Evolutionary conservation across 2,797 vertebrate genomes (phyloP).

Genomic region (Trachops cirrhosus): DNA sequence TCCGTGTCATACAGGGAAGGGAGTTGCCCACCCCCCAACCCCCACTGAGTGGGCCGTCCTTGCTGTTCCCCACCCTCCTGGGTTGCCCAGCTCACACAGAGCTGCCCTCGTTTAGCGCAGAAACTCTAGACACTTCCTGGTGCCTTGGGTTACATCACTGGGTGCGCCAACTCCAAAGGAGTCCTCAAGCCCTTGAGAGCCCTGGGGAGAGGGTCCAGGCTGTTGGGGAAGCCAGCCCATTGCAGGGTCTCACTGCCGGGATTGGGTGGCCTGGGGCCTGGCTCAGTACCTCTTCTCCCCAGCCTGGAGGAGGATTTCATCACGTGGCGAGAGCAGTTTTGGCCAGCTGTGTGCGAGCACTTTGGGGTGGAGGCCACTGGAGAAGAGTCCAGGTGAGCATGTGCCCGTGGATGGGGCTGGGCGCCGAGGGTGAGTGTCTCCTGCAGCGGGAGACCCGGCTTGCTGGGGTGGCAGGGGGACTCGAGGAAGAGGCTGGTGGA

Average conservation of each 20-base stretch:
- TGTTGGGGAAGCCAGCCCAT: background rate
- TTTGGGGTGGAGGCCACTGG: slow-evolving; percentile 97
- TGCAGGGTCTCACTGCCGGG: background rate
- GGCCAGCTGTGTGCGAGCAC: slow-evolving; percentile 97
- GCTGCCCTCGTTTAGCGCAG: rapidly evolving
- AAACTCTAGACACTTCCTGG: background rate
- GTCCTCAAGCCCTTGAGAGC: too few species aligned
- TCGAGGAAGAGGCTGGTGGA: background rate
- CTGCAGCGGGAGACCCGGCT: background rate
- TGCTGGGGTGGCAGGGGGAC: background rate
- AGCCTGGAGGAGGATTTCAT: slow-evolving; percentile 98
- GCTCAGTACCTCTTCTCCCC: background rate
- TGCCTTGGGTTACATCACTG: background rate
- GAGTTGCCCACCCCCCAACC: rapidly evolving
- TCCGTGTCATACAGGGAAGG: background rate
- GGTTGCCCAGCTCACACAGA: background rate
- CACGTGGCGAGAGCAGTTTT: slow-evolving; percentile 99
- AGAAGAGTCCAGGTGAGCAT: slow-evolving; percentile 93
- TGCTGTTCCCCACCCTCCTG: background rate
- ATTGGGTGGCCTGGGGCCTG: background rate
- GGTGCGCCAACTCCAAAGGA: rapidly evolving
- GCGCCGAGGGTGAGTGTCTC: rapidly evolving
- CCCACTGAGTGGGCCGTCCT: too few species aligned
- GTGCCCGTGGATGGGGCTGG: background rate
- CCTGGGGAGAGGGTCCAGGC: background rate